Evolutionary conservation across 2,888 invertebrate genomes (phyloP), one percentile per base, ranked within the genome.

Genomic region (Zhuqinia jingwanae): DNA sequence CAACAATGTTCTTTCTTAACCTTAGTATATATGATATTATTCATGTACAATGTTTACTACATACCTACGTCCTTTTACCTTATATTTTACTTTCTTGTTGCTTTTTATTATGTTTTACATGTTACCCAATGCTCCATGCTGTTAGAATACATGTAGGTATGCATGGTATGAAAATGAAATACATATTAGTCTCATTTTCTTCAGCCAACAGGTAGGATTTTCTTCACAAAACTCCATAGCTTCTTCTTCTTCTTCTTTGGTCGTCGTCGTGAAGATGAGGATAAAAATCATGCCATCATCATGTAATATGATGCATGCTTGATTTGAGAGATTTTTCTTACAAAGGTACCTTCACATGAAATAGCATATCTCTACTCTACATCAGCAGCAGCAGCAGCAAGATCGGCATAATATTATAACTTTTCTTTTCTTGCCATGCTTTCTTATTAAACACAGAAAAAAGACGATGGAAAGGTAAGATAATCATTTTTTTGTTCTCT

Each of bases 401-500:
- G 36, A 8, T 36, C 3, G 3, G 8, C 36, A 36, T 36, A 6
- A 8, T 36, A 36, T 36, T n/a, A n/a, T n/a, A n/a, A n/a, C n/a
- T 53, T 60, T 42, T 60, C 63, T 79, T 13, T 45, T 78, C 36
- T 77, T 77, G 45, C 63, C 68, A 30, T 76, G 68, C 58, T 65
- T 70, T 58, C 56, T 68, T 70, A 42, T n/a, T n/a, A n/a, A n/a
- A 17, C 68, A 83, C 36, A 76, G 30, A 17, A 27, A 25, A 65
- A 68, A 63, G 53, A 65, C 81, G 86, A 86, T 86, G 86, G 81
- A 81, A 80, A 85, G 65, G 80, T 80, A 73, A 86, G 86, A 86
- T 86, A 86, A 86, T 81, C 81, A 53, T 79, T 81, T 76, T 63
- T 73, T 63, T 20, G 70, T 56, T 17, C 22, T 25, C 42, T 63